Percentiles rank a stretch among this genome's conserved stretches.
phyloP scores from a whole-genome alignment of 2,113 vertebrate genomes.

The Hippopotamus amphibius region DNA sequence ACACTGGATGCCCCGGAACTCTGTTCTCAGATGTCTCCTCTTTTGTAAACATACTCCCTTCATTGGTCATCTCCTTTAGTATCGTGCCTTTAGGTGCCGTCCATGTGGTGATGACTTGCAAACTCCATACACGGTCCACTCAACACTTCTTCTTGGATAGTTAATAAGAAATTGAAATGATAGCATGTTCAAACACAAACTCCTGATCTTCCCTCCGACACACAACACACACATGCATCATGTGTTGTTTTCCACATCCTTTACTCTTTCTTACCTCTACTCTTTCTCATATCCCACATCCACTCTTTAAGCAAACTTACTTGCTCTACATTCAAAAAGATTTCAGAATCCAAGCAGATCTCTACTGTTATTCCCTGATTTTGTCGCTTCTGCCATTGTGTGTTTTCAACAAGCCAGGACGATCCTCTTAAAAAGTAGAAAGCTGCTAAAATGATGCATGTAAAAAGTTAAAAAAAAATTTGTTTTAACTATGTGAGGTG shows the following conservation, averaged over 20 bases:
- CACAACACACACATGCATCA: neutral
- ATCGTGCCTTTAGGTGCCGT: neutral
- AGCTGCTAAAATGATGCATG: neutral
- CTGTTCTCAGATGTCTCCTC: neutral
- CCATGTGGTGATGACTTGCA: neutral
- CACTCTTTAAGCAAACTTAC: neutral
- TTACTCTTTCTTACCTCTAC: neutral
- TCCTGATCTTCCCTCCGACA: neutral
- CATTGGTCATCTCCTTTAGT: neutral
- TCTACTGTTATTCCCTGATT: neutral
- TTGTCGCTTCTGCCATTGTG: neutral
- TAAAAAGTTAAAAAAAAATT: neutral
- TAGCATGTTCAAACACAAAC: neutral
- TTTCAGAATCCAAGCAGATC: neutral
- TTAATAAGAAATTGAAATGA: neutral
- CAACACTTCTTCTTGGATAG: neutral
- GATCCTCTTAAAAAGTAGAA: neutral
- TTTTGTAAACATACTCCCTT: neutral
- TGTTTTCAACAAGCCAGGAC: neutral
- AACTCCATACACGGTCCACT: neutral
- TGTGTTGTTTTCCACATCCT: neutral
- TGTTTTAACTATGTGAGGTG: neutral
- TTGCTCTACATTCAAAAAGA: neutral
- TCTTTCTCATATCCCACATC: neutral
- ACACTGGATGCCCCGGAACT: neutral